These are phyloP conservation scores for Heliconius congener DNA, from an alignment of 1,140 invertebrate species.

Conservation along the genomic window DNA sequence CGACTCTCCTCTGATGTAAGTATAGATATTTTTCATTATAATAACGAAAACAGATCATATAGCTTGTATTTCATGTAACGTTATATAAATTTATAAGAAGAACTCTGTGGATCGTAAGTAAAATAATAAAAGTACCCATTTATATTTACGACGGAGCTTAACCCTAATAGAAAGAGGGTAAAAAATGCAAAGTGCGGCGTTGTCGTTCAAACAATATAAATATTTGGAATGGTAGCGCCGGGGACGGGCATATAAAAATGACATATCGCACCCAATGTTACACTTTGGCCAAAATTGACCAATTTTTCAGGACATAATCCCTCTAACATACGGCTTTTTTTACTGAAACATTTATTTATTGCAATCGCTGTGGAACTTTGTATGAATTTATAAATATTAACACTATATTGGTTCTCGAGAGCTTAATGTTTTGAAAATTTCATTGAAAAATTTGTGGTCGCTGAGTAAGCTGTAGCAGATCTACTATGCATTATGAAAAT, in stretches of 20 bases:
- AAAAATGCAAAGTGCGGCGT: slow-evolving; percentile 50
- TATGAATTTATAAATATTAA: neutral
- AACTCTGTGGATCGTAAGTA: slow-evolving; percentile 31
- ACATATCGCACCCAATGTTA: slow-evolving; percentile 40
- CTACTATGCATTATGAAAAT: no score
- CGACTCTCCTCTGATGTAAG: no score
- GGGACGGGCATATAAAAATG: slow-evolving; percentile 40
- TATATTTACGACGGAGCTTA: slow-evolving; percentile 46
- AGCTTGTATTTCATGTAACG: neutral
- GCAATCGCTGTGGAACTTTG: neutral
- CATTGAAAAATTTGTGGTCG: no score
- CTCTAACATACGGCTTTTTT: slow-evolving; percentile 17
- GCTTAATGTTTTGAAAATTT: no score
- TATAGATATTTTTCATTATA: no score
- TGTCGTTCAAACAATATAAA: slow-evolving; percentile 57
- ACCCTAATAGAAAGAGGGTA: slow-evolving; percentile 52
- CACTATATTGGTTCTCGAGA: no score
- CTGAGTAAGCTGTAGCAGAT: no score
- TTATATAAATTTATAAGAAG: slow-evolving; percentile 2
- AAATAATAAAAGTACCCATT: slow-evolving; percentile 46
- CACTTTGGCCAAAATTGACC: slow-evolving; percentile 44
- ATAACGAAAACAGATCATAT: neutral
- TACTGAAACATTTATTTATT: neutral
- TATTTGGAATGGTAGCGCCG: slow-evolving; percentile 42
- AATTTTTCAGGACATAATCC: slow-evolving; percentile 45